Base-by-base conservation (phyloP, 2,888 invertebrate genomes). In the Scelioninae gen. 1 region DNA sequence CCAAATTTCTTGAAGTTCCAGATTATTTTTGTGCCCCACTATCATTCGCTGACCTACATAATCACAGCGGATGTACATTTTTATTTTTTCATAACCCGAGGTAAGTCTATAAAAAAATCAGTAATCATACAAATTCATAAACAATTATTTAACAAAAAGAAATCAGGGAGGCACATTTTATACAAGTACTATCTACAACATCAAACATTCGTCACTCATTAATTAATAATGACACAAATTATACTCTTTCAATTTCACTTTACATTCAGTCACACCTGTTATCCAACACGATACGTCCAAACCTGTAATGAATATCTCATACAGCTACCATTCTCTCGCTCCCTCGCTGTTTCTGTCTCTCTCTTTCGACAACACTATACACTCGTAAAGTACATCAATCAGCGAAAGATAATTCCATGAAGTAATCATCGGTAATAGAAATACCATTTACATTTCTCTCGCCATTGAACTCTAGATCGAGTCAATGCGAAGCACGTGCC, bases 401-500 rank as follows among this genome's bases (percentile, higher is more conserved):
- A 65, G 47, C 55, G 65, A 60, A 82, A 62, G 55, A 82, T 77
- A 72, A 82, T 77, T 82, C 72, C 66, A 53, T 49, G 65, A 55
- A 82, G 47, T 77, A 78, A 82, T 78, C 77, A 74, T 82, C 32
- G 53, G 63, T 56, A 78, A 78, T 85, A 86, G 76, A 83, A 78
- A 79, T 66, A 75, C 45, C 60, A 83, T 77, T 79, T 75, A 79
- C 71, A 83, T 76, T 76, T 79, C 65, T 66, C 66, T 83, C 83
- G 79, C 49, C 79, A 79, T 79, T 79, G 76, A 83, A 76, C 76
- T 62, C 66, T 56, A 56, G 60, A 71, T 71, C 38, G 71, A 71
- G 79, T 68, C 65, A 60, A 79, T 85, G 83, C 83, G 83, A 84
- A 84, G 83, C 87, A 84, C 85, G 87, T 83, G 86, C 82, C 77